Evolutionary conservation across 2,888 invertebrate genomes (phyloP).

Genomic region (Amaurobius ferox): DNA sequence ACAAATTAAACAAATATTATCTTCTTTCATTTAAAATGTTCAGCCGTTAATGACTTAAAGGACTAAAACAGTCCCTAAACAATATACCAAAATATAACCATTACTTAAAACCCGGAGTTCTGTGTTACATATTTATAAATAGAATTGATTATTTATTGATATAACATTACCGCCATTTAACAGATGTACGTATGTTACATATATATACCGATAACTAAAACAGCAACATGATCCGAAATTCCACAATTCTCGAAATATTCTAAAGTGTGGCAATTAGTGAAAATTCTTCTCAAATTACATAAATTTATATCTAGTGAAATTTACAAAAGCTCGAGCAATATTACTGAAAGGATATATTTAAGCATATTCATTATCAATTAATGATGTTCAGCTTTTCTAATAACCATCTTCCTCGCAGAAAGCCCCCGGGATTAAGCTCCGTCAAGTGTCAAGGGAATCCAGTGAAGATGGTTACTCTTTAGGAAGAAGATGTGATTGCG

Average conservation of each 20-base stretch:
- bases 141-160: too few relatives aligned
- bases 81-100: too few relatives aligned
- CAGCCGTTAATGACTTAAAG: too few relatives aligned
- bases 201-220: too few relatives aligned
- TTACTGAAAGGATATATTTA: background rate
- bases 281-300: background rate
- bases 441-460: constrained; percentile 60
- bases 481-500: constrained; percentile 62
- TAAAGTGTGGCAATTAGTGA: background rate
- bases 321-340: background rate
- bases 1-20: too few relatives aligned
- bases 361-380: background rate
- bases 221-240: too few relatives aligned
- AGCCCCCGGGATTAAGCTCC: constrained; percentile 39
- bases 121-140: too few relatives aligned
- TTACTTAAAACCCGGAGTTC: too few relatives aligned
- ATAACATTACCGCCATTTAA: too few relatives aligned
- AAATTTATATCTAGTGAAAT: background rate
- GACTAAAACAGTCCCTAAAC: too few relatives aligned
- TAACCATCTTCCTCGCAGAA: constrained; percentile 32
- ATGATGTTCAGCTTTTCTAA: background rate
- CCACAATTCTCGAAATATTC: background rate
- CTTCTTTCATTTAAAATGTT: too few relatives aligned
- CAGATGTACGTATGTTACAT: too few relatives aligned
- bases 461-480: constrained; percentile 63